phyloP scores from a whole-genome alignment of 2,113 vertebrate species.

The Nibea albiflora region DNA sequence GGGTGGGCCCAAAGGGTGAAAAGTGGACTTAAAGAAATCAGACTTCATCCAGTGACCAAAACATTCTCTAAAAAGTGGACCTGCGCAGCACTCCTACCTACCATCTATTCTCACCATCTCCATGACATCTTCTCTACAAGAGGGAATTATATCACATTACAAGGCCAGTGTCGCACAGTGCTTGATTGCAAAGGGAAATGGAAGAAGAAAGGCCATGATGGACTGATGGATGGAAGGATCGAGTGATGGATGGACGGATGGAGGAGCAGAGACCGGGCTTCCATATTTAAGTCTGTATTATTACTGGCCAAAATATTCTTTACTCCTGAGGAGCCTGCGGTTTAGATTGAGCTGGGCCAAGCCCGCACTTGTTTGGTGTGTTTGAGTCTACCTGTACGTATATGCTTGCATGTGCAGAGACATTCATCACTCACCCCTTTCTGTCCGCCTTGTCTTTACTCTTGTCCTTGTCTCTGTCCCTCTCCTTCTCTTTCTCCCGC shows the following conservation, averaged over 20 bases:
- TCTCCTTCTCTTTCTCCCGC: slow-evolving; percentile 86
- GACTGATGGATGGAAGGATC: slow-evolving; percentile 67
- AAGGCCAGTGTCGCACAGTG: slow-evolving; percentile 19
- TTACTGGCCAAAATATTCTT: slow-evolving; percentile 31
- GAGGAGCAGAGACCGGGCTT: slow-evolving; percentile 51
- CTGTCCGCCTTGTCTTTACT: slow-evolving; percentile 72
- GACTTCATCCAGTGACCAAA: slow-evolving; percentile 59
- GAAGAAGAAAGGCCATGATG: slow-evolving; percentile 55
- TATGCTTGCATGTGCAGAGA: background rate
- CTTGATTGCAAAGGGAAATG: slow-evolving; percentile 59
- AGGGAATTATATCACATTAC: slow-evolving; percentile 70
- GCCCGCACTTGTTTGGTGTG: slow-evolving; percentile 14
- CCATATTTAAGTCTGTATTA: slow-evolving; percentile 47
- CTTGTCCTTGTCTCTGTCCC: slow-evolving; percentile 58
- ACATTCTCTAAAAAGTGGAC: slow-evolving; percentile 40
- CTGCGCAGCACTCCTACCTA: slow-evolving; percentile 14
- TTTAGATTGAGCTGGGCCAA: slow-evolving; percentile 41
- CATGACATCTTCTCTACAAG: slow-evolving; percentile 50
- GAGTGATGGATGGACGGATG: slow-evolving; percentile 64
- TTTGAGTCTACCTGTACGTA: slow-evolving; percentile 3
- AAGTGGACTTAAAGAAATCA: slow-evolving; percentile 58
- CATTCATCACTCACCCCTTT: slow-evolving; percentile 71
- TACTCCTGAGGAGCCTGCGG: slow-evolving; percentile 11
- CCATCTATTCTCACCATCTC: slow-evolving; percentile 55
- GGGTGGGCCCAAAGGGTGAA: slow-evolving; percentile 44